These are phyloP conservation scores for Elymnias hypermnestra DNA, from an alignment of 1,140 invertebrate species.

Conservation along the genomic window DNA sequence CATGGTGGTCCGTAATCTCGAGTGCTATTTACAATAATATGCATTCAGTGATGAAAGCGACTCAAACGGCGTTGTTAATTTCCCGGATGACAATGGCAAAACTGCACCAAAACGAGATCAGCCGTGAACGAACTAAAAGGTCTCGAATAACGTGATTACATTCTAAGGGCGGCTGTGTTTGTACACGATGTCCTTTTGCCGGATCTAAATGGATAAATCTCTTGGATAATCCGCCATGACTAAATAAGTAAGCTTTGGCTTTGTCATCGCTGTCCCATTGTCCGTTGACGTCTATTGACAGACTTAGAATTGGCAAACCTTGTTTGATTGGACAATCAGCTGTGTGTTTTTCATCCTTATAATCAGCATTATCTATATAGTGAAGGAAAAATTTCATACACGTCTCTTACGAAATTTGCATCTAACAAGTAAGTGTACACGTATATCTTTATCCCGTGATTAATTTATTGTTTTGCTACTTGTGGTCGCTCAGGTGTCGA, in stretches of 20 bases:
- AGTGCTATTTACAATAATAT: conserved; percentile 58
- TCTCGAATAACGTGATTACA: conserved; percentile 53
- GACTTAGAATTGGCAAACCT: conserved; percentile 10
- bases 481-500: background rate
- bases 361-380: too few relatives aligned
- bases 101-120: conserved; percentile 52
- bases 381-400: too few relatives aligned
- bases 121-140: conserved; percentile 37
- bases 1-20: conserved; percentile 56
- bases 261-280: conserved; percentile 59
- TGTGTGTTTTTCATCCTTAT: too few relatives aligned
- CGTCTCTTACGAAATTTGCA: too few relatives aligned
- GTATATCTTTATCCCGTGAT: too few relatives aligned
- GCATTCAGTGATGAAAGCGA: conserved; percentile 37
- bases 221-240: conserved; percentile 62
- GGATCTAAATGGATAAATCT: conserved; percentile 51
- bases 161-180: conserved; percentile 32
- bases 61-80: conserved; percentile 50
- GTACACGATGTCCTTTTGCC: conserved; percentile 50
- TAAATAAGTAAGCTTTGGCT: conserved; percentile 53
- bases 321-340: background rate
- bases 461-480: too few relatives aligned
- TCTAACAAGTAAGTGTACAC: too few relatives aligned
- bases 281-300: conserved; percentile 53
- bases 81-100: conserved; percentile 35